Base-by-base conservation (phyloP, 2,888 invertebrate species). In the Drosophila antonietae region DNA sequence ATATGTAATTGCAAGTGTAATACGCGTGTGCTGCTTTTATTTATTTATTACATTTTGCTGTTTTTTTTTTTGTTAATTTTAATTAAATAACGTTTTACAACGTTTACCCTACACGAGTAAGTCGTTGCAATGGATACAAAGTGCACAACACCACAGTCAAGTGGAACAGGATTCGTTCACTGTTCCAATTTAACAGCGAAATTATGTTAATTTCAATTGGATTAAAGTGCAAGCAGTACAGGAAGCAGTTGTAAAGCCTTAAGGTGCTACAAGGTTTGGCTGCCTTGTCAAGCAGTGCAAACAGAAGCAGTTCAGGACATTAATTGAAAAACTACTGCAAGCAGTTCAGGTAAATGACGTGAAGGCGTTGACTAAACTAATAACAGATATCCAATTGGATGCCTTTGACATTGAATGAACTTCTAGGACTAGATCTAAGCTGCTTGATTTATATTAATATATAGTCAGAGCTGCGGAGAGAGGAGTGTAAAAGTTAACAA, bases 1-100 rank as follows among this genome's bases (percentile, higher is more conserved):
- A 52, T 46, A 44, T 41, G 63, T 66, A 61, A 60, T 51, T 46
- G 44, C 55, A 62, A 55, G 44, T 62, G 37, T 47, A 56, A 39
- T 47, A 46, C 44, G 37, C 56, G 56, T 31, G 37, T 55, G 28
- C 35, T 28, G 33, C 37, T n/a, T 23, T 53, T 53, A 53, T 37
- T 53, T 20, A 35, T 35, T 53, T 15, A 31, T 33, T 47, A 12
- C 15, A 43, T 23, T 39, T 53, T 39, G 6, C 8, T n/a, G 8
- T 3, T 47, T 39, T 39, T n/a, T 33, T 44, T 4, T n/a, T 43
- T 35, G 31, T 51, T 31, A 5, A 4, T 44, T 46, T 46, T 3
- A 28, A n/a, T 44, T 59, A 18, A 49, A 58, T 23, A 35, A 23
- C 12, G 15, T 52, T 65, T 65, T 33, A 62, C 20, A n/a, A 33